Conservation (phyloP, 2,113 vertebrate genomes). For the Periophthalmus modestus region DNA sequence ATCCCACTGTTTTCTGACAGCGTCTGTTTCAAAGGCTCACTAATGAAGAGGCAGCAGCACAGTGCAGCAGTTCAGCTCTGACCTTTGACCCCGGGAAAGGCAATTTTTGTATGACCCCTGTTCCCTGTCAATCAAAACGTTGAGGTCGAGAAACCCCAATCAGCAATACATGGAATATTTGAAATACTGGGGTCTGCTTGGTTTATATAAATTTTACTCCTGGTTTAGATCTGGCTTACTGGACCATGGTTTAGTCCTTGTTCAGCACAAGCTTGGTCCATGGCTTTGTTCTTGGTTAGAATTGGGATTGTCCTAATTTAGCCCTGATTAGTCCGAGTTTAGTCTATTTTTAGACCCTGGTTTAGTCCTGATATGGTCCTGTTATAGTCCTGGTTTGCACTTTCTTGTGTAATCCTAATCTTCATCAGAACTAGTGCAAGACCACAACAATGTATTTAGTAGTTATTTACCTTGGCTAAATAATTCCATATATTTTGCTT, state of each 20-base stretch:
- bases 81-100: conserved; percentile 49
- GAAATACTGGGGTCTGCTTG: background rate
- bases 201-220: background rate
- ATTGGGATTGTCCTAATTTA: too few species aligned
- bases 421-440: too few species aligned
- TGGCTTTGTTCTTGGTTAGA: too few species aligned
- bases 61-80: conserved; percentile 37
- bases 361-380: too few species aligned
- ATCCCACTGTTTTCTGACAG: conserved; percentile 42
- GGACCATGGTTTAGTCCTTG: background rate
- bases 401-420: too few species aligned
- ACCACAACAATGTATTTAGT: too few species aligned
- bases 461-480: too few species aligned
- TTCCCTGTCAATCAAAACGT: conserved; percentile 57
- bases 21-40: conserved; percentile 18
- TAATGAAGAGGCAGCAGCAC: conserved; percentile 45
- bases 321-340: too few species aligned
- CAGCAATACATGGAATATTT: conserved; percentile 34
- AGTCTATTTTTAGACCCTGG: too few species aligned
- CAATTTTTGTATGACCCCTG: conserved; percentile 55
- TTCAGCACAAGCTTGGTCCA: background rate
- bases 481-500: too few species aligned
- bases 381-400: too few species aligned
- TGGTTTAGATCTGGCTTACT: background rate
- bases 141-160: conserved; percentile 21